Base-by-base conservation (phyloP, 2,113 vertebrate species). In the Lepus americanus region DNA sequence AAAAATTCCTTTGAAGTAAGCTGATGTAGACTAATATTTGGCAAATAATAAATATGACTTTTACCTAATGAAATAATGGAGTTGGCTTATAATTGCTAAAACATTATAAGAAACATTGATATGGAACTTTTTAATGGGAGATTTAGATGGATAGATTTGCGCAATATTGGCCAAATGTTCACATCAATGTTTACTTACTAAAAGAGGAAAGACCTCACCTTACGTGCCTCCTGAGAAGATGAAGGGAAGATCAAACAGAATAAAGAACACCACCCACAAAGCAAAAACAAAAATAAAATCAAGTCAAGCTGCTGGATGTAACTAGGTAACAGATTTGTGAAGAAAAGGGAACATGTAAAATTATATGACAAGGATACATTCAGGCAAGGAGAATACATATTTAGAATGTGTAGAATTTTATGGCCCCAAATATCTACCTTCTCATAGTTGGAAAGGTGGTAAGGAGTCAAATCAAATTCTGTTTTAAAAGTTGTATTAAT, bases 11-110 rank as follows among this genome's bases (percentile, higher is more conserved):
- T 95, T 87, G 39, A 89, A 80, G 29, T 81, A 55, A 90, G 31
- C 67, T 51, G 66, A 36, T 81, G 55, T 70, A n/a, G 64, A 94
- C 4, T 89, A 25, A 96, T 85, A 78, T 82, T 90, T 79, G 67
- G 13, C 39, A 61, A 81, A 63, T 77, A 87, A 80, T 74, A 92
- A 95, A 95, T 92, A 90, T 53, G 25, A 69, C 22, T 92, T 95
- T 82, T 86, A 76, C 61, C 23, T 95, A 95, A 76, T 67, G 76
- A 92, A 93, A 92, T 79, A 77, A 90, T 55, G 69, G 51, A 85
- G 10, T 16, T 90, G 12, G 6, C 17, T 51, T 81, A 66, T 44
- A 31, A 77, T 53, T 63, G 53, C 85, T 6, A 70, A 59, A 11
- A 59, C 14, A 59, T 5, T 59, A 59, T 59, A 59, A 59, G 63